Conservation (phyloP, 2,113 vertebrate genomes). For the Verasper variegatus region DNA sequence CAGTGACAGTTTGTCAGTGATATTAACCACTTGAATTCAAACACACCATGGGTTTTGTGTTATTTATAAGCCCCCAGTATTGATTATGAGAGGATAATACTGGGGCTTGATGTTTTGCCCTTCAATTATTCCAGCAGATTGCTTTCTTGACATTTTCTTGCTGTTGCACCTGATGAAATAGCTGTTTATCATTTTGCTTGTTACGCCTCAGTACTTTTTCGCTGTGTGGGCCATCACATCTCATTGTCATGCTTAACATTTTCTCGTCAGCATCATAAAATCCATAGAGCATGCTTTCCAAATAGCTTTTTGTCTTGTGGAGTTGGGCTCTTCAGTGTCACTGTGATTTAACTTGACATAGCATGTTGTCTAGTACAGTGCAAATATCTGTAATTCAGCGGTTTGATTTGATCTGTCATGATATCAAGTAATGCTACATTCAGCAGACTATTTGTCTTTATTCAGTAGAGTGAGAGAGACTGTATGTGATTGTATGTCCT, state of each 20-base stretch:
- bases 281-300: conserved; percentile 69
- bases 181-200: conserved; percentile 68
- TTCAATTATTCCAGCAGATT: conserved; percentile 53
- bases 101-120: conserved; percentile 39
- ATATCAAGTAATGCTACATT: background rate
- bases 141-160: conserved; percentile 49
- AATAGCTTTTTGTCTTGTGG: conserved; percentile 45
- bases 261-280: conserved; percentile 46
- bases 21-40: conserved; percentile 8
- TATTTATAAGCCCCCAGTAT: conserved; percentile 1
- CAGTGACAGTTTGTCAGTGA: background rate
- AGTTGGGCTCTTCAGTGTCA: conserved; percentile 37
- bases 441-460: background rate
- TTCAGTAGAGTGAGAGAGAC: too few species aligned
- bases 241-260: conserved; percentile 64
- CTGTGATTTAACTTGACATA: conserved; percentile 49
- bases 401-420: conserved; percentile 28
- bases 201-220: conserved; percentile 46
- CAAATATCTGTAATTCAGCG: conserved; percentile 15
- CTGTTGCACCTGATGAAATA: conserved; percentile 66
- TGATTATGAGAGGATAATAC: conserved; percentile 28
- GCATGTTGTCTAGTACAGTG: conserved; percentile 44
- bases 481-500: too few species aligned
- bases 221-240: conserved; percentile 57
- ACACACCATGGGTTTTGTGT: conserved; percentile 3